These are phyloP conservation scores for Eubucco bourcierii DNA, from an alignment of 2,113 vertebrate species.

Conservation along the genomic window DNA sequence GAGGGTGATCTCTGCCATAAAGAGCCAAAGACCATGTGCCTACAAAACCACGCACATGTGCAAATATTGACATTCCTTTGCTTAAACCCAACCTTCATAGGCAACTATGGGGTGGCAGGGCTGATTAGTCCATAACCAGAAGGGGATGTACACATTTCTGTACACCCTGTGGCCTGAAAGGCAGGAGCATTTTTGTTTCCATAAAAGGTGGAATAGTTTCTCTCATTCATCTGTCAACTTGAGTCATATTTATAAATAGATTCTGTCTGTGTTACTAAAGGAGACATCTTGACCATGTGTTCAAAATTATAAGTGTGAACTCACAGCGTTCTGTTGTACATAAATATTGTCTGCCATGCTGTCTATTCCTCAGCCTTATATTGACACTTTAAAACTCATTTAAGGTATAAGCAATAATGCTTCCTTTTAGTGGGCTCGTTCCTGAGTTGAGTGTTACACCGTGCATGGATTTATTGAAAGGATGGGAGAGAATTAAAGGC, in stretches of 20 bases:
- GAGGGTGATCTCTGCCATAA: neutral
- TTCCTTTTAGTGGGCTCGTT: neutral
- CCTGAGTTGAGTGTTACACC: neutral
- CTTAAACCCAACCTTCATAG: neutral
- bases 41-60: neutral
- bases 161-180: neutral
- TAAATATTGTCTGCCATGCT: neutral
- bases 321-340: neutral
- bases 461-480: neutral
- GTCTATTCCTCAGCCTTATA: neutral
- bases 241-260: neutral
- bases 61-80: neutral
- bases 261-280: neutral
- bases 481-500: neutral
- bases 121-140: neutral
- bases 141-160: neutral
- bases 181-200: neutral
- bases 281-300: neutral
- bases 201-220: neutral
- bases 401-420: neutral
- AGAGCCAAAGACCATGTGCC: neutral
- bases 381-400: neutral
- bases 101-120: neutral
- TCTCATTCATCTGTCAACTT: neutral
- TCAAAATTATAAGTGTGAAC: conserved; percentile 11